Evolutionary conservation across 2,797 vertebrate genomes (phyloP), one percentile per base, ranked within the genome.

Genomic region (Cryptoprocta ferox): DNA sequence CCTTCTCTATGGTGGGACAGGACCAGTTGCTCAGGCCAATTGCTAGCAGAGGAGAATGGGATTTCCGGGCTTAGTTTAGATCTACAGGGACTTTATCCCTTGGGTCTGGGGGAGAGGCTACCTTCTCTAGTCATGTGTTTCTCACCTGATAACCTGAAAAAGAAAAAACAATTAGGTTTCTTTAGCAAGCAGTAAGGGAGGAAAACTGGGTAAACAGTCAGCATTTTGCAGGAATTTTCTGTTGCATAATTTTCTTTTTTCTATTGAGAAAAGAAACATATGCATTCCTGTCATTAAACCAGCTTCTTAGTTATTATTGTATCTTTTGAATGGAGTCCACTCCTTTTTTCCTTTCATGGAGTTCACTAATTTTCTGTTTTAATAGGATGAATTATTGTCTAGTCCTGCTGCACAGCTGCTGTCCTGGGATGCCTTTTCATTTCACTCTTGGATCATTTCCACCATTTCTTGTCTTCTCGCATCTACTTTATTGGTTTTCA

Each of bases 351-450:
- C 65, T 95, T 97, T 91, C 30, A 66, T 84, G 80, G 91, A 80
- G 66, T 78, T 89, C 87, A 68, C 89, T 96, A 35, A 32, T 93
- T 98, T 94, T 95, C 71, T 73, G 93, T 75, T 83, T 82, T 94
- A 81, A 87, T 86, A 63, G 94, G 95, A 76, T 94, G 92, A 81
- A 82, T 97, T 94, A 95, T 82, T 93, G 87, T 94, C 94, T 93
- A 10, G 85, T 85, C 80, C 48, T 85, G 39, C 70, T 13, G 14
- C 61, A 70, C 96, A 97, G 93, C 95, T 97, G 93, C 48, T 87
- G 26, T 79, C 48, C 91, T 66, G 88, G 73, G 88, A 35, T 32
- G 63, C 56, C 53, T 89, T 94, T 94, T 86, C 71, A 81, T 93
- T 92, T 75, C 24, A 12, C 6, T 95, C 79, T 93, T 81, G 96